These are phyloP conservation scores for Pedionomus torquatus DNA, from an alignment of 2,113 vertebrate species.

Conservation along the genomic window DNA sequence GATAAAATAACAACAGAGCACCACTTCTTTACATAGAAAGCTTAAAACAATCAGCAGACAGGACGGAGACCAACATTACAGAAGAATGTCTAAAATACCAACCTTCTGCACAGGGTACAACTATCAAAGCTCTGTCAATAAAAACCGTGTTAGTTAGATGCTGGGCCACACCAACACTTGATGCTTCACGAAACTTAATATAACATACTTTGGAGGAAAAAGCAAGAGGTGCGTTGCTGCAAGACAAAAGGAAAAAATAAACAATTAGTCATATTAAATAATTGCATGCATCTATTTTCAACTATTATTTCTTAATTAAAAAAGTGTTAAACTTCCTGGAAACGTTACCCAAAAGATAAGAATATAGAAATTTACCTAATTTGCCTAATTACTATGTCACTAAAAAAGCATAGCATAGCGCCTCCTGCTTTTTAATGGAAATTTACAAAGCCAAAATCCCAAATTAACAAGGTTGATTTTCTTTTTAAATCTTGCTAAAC, in stretches of 20 bases:
- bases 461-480: neutral
- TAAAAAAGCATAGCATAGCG: neutral
- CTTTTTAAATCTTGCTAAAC: neutral
- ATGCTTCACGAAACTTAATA: constrained; percentile 93
- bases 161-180: constrained; percentile 97
- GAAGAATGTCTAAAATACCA: constrained; percentile 76
- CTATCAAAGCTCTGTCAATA: constrained; percentile 99
- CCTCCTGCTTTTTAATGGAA: neutral
- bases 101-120: constrained; percentile 98
- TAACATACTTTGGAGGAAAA: constrained; percentile 99
- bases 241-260: constrained; percentile 61
- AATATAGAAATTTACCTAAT: neutral
- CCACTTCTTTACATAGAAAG: constrained; percentile 37
- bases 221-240: constrained; percentile 90
- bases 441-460: neutral
- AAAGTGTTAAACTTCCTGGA: neutral
- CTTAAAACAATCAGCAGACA: constrained; percentile 51
- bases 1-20: neutral
- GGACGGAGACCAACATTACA: constrained; percentile 45
- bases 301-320: neutral
- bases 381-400: neutral
- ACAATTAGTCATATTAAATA: constrained; percentile 25
- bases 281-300: neutral
- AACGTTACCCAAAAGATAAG: neutral
- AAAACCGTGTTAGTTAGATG: constrained; percentile 99